A percentile compares a stretch with the other conserved stretches of the same genome.
These are phyloP conservation scores for Creontiades dilutus DNA, from an alignment of 2,888 invertebrate genomes.

Conservation along the genomic window DNA sequence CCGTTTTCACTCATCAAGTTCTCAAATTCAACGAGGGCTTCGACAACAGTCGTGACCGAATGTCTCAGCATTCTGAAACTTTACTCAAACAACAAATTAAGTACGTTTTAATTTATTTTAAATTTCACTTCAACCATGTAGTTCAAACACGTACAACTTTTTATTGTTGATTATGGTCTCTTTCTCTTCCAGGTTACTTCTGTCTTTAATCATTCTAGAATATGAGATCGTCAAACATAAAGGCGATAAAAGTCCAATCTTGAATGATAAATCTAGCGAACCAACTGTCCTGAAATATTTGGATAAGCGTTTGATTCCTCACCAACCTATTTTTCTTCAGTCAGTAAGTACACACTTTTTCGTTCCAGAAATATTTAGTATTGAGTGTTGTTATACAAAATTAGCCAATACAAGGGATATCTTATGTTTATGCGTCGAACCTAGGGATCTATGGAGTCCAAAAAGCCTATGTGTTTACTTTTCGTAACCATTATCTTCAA, in stretches of 20 bases:
- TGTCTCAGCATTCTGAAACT: conserved; percentile 84
- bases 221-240: conserved; percentile 82
- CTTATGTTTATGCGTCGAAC: too few relatives aligned
- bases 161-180: neutral
- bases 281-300: conserved; percentile 81
- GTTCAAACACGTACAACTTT: neutral
- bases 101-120: conserved; percentile 76
- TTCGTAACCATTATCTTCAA: too few relatives aligned
- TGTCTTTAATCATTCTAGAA: conserved; percentile 87
- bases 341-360: conserved; percentile 81
- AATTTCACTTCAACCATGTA: neutral
- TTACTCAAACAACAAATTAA: conserved; percentile 85
- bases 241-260: conserved; percentile 61
- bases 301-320: conserved; percentile 84
- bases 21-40: conserved; percentile 85
- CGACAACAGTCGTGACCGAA: conserved; percentile 79
- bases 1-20: conserved; percentile 87
- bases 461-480: too few relatives aligned
- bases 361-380: too few relatives aligned
- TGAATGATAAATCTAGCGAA: conserved; percentile 69
- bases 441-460: too few relatives aligned
- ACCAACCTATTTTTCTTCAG: conserved; percentile 90
- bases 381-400: too few relatives aligned
- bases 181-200: conserved; percentile 80
- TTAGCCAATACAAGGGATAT: too few relatives aligned